These are phyloP conservation scores for Acromyrmex heyeri DNA, from an alignment of 1,140 invertebrate species.

Conservation along the genomic window DNA sequence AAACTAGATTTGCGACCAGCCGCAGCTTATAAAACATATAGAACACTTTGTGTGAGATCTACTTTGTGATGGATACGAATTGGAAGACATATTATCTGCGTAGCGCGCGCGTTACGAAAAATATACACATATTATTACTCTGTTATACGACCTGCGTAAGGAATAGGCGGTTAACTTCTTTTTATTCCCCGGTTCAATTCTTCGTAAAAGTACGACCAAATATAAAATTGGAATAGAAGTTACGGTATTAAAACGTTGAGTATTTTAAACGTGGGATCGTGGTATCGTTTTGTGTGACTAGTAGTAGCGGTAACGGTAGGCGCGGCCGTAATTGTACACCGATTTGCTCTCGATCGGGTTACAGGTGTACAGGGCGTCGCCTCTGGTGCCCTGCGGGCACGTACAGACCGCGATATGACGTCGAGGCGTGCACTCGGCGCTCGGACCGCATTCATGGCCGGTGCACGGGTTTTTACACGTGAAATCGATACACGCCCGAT, in stretches of 20 bases:
- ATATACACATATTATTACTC: slow-evolving; percentile 23
- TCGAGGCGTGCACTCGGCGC: slow-evolving; percentile 88
- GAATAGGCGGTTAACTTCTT: slow-evolving; percentile 20
- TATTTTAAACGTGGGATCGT: slow-evolving; percentile 15
- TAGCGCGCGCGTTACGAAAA: slow-evolving; percentile 21
- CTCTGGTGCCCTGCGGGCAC: slow-evolving; percentile 93
- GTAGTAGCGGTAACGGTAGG: slow-evolving; percentile 63
- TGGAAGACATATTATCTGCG: slow-evolving; percentile 2
- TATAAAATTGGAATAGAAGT: slow-evolving; percentile 25
- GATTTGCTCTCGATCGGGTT: slow-evolving; percentile 77
- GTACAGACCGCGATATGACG: slow-evolving; percentile 95
- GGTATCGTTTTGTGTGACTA: slow-evolving; percentile 45
- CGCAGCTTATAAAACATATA: slow-evolving; percentile 16
- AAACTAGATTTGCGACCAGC: slow-evolving; percentile 17
- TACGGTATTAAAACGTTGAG: slow-evolving; percentile 31
- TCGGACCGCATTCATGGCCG: slow-evolving; percentile 90
- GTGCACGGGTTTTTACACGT: slow-evolving; percentile 92
- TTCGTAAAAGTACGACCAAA: not conserved
- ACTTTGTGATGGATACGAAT: slow-evolving; percentile 1
- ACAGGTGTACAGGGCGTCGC: slow-evolving; percentile 90
- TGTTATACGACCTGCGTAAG: slow-evolving; percentile 40
- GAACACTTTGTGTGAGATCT: slow-evolving; percentile 47
- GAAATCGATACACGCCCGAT: slow-evolving; percentile 91
- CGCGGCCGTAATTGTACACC: slow-evolving; percentile 61
- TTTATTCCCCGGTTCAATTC: not conserved